phyloP scores from a whole-genome alignment of 1,140 invertebrate genomes.

The Zophobas atratus region DNA sequence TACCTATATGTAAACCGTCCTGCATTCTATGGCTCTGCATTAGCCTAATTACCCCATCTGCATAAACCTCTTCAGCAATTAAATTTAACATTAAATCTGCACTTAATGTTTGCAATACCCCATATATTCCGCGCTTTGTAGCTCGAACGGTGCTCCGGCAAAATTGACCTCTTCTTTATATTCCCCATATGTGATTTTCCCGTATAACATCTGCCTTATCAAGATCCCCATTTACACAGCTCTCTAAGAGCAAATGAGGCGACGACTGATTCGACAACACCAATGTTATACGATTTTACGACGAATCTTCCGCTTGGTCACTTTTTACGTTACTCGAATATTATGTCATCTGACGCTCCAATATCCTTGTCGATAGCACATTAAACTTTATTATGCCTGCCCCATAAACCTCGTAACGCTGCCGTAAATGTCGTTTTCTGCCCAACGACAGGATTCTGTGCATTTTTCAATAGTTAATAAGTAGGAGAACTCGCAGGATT shows the following conservation, averaged over 20 bases:
- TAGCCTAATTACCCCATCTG: too few species aligned
- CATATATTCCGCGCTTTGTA: too few species aligned
- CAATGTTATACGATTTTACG: slow-evolving; percentile 15
- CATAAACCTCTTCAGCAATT: too few species aligned
- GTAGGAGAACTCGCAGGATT: slow-evolving; percentile 22
- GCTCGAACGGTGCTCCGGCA: too few species aligned
- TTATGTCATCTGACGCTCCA: slow-evolving; percentile 36
- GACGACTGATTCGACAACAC: slow-evolving; percentile 6
- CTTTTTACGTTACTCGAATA: slow-evolving; percentile 33
- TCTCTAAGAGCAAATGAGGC: slow-evolving; percentile 16
- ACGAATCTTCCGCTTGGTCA: slow-evolving; percentile 36
- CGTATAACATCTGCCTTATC: background rate
- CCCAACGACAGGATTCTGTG: slow-evolving; percentile 6
- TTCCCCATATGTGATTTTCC: background rate
- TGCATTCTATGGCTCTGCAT: too few species aligned
- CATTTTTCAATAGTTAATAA: slow-evolving; percentile 32
- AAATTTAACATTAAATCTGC: too few species aligned
- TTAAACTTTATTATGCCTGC: slow-evolving; percentile 27
- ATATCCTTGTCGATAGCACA: slow-evolving; percentile 32
- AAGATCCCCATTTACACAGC: background rate
- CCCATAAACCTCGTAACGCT: slow-evolving; percentile 11
- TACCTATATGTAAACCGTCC: too few species aligned
- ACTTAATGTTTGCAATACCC: too few species aligned
- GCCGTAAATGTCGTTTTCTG: slow-evolving; percentile 34
- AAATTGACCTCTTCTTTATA: background rate